Evolutionary conservation across 2,113 vertebrate species (phyloP), one percentile per base, ranked within the genome.

Genomic region (Fregata magnificens): DNA sequence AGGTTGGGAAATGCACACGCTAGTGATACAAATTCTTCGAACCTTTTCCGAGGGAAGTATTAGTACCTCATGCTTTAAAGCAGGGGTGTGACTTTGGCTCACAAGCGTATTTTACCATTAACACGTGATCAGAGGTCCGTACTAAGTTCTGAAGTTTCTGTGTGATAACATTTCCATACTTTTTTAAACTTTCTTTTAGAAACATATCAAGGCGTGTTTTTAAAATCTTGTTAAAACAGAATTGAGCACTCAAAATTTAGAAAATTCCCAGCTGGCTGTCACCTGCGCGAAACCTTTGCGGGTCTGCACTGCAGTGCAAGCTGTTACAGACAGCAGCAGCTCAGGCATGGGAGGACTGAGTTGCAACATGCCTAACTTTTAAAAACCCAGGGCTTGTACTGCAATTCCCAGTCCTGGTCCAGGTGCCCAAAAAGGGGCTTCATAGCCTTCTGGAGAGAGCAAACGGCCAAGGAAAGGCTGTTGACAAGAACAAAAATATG

Each of bases 21-120:
- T 49, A 40, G 8, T 69, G 66, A 34, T 20, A 32, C 6, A 65
- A 59, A 63, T 69, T 31, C 29, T 47, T 29, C 53, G 17, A 73
- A 38, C 6, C 22, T 86, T 86, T 92, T 50, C 65, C 44, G 32
- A 81, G 50, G 26, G 22, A 42, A 62, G 7, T 40, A 38, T 63
- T 62, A 79, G 50, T 44, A 42, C 17, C 15, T 76, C 3, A 2
- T 72, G 47, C 38, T 80, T 55, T 73, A 79, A 78, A 59, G 77
- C 34, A 56, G 36, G 40, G 13, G 56, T 7, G n/a, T 71, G 69
- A 63, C 26, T 11, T 11, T 56, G 62, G 29, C 58, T 83, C 16
- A 34, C 25, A 31, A n/a, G 7, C 0, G 0, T 62, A 11, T 28
- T 58, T 82, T 52, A 59, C 19, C 25, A 14, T 44, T 56, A 82